Base-by-base conservation (phyloP, 2,113 vertebrate genomes). In the Nerophis lumbriciformis region DNA sequence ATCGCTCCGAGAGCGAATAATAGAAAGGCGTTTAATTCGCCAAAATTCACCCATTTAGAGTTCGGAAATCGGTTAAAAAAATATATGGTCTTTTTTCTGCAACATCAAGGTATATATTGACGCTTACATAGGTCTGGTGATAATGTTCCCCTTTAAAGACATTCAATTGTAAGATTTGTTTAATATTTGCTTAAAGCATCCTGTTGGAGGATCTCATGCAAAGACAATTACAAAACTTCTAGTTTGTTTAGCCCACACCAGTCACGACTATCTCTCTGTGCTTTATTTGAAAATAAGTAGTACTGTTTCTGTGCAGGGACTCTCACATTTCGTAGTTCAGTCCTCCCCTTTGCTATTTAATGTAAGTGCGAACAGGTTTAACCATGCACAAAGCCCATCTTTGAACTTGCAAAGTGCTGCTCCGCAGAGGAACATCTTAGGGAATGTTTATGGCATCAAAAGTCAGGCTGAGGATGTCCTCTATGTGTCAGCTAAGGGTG, bases 401-500 rank as follows among this genome's bases (percentile, higher is more conserved):
- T 54, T 67, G 38, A 83, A 57, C 38, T 28, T 39, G 42, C 62
- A 73, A 58, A 73, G 50, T 21, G 44, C 72, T 61, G 53, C 61
- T 61, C 50, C 45, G 36, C 45, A 53, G 77, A 75, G 59, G 71
- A 65, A 59, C 71, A 59, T 81, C 78, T 69, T 66, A 66, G 75
- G 71, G 61, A 82, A 81, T 84, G 83, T 86, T 83, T 83, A 82
- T 76, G 59, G 52, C 78, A 77, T 79, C 83, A 84, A 79, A 84
- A 84, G 81, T 78, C 75, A 38, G 76, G 76, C 73, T 55, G 52
- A 54, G 69, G 77, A 82, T 75, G 84, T 87, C 85, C 85, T 87
- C 87, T 86, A 77, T 71, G 72, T 87, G 82, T 85, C 83, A 84
- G 78, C 83, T 75, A 82, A 87, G 85, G 83, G 83, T 81, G 48